phyloP scores from a whole-genome alignment of 2,888 invertebrate species.

The Latrodectus hesperus region DNA sequence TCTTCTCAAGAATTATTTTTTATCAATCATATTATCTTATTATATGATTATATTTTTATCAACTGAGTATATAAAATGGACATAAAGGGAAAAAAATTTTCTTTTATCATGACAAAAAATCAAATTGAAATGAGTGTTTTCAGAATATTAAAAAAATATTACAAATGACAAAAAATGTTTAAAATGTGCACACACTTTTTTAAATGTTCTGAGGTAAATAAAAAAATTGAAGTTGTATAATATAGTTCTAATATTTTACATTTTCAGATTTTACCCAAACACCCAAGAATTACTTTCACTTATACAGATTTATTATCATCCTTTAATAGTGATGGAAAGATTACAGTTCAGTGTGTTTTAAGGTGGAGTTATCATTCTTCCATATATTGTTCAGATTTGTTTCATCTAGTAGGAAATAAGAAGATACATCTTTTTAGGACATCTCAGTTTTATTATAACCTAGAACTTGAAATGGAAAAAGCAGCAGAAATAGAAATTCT shows the following conservation, averaged over 20 bases:
- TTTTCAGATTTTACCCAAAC: conserved; percentile 33
- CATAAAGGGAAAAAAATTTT: no score
- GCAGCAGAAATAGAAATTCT: neutral
- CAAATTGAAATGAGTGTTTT: no score
- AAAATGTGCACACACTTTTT: no score
- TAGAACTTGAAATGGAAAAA: neutral
- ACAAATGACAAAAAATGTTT: no score
- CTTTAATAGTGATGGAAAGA: neutral
- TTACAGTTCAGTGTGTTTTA: conserved; percentile 5
- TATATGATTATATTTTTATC: no score
- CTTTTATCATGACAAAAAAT: no score
- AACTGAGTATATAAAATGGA: no score
- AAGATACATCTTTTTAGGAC: conserved; percentile 19
- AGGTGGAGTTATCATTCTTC: conserved; percentile 11
- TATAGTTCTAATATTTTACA: neutral
- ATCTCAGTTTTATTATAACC: conserved; percentile 7
- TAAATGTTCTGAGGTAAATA: no score
- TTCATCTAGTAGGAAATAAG: neutral
- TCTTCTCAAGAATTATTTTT: no score
- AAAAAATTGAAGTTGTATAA: no score
- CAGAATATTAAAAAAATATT: no score
- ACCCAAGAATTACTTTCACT: neutral
- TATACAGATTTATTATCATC: conserved; percentile 9
- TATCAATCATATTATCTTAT: no score
- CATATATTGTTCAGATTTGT: conserved; percentile 28